phyloP scores from a whole-genome alignment of 2,797 vertebrate species.

The Serranus cabrilla region DNA sequence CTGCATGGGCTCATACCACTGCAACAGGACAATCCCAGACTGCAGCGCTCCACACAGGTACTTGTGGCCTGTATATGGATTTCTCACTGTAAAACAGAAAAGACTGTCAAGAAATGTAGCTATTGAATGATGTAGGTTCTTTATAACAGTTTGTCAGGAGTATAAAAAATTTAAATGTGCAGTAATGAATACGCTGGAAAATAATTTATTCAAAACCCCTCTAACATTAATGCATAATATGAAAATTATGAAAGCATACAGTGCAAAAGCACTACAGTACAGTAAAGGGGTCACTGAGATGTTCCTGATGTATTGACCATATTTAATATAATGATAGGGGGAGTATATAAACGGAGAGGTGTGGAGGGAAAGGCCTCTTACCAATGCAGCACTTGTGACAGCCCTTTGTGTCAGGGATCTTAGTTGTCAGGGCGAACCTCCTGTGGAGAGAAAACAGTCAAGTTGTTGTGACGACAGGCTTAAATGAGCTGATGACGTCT shows the following conservation, averaged over 20 bases:
- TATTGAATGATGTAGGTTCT: not conserved
- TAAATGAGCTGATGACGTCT: constrained; percentile 55
- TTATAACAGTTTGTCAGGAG: not conserved
- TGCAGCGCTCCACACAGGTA: constrained; percentile 97
- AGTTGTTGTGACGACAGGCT: constrained; percentile 33
- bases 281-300: not conserved
- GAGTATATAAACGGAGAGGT: constrained; percentile 6
- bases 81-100: constrained; percentile 88
- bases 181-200: not conserved
- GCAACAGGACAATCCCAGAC: constrained; percentile 96
- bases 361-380: constrained; percentile 77
- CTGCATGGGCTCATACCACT: constrained; percentile 99
- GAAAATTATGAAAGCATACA: not conserved
- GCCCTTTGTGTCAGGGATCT: constrained; percentile 99
- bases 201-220: not conserved
- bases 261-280: not conserved
- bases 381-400: constrained; percentile 99
- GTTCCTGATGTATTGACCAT: constrained; percentile 1
- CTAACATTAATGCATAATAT: not conserved
- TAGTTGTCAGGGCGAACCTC: constrained; percentile 97
- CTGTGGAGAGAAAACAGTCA: constrained; percentile 82
- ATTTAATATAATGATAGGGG: constrained; percentile 12
- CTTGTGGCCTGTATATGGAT: constrained; percentile 97
- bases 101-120: not conserved
- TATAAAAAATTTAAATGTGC: not conserved